Evolutionary conservation across 2,888 invertebrate genomes (phyloP).

Genomic region (Trachelus stipa): DNA sequence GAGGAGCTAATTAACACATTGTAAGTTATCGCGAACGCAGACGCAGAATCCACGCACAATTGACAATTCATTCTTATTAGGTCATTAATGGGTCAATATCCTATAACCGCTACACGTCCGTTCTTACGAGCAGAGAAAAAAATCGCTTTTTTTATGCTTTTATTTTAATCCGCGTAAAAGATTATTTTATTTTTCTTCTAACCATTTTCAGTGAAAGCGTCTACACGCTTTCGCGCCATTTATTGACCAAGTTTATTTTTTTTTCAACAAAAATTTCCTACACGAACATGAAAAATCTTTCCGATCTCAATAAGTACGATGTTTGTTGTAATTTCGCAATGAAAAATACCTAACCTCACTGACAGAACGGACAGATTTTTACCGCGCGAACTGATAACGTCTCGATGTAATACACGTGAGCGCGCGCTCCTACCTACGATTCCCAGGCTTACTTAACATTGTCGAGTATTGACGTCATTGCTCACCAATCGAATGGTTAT

Average conservation of each 20-base stretch:
- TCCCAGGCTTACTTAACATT: constrained; percentile 24
- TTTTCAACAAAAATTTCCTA: too few species aligned
- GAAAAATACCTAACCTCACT: neutral
- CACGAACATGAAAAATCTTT: too few species aligned
- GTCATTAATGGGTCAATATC: constrained; percentile 42
- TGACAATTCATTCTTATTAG: constrained; percentile 28
- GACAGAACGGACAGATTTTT: neutral
- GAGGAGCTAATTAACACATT: constrained; percentile 31
- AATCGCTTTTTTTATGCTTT: neutral
- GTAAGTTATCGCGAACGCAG: constrained; percentile 30
- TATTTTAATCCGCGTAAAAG: neutral
- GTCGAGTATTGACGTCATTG: constrained; percentile 22
- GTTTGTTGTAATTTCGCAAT: neutral
- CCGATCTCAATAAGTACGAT: neutral
- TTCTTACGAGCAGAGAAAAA: neutral
- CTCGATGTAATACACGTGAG: neutral
- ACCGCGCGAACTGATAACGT: neutral
- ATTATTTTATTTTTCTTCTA: neutral
- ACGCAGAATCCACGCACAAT: constrained; percentile 32
- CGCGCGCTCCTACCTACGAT: constrained; percentile 9
- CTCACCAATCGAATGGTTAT: constrained; percentile 24
- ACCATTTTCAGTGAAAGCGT: neutral
- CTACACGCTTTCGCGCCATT: neutral
- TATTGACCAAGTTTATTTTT: neutral
- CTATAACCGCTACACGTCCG: constrained; percentile 23